Evolutionary conservation across 2,797 vertebrate species (phyloP), one percentile per base, ranked within the genome.

Genomic region (Ctenopoma multispine): DNA sequence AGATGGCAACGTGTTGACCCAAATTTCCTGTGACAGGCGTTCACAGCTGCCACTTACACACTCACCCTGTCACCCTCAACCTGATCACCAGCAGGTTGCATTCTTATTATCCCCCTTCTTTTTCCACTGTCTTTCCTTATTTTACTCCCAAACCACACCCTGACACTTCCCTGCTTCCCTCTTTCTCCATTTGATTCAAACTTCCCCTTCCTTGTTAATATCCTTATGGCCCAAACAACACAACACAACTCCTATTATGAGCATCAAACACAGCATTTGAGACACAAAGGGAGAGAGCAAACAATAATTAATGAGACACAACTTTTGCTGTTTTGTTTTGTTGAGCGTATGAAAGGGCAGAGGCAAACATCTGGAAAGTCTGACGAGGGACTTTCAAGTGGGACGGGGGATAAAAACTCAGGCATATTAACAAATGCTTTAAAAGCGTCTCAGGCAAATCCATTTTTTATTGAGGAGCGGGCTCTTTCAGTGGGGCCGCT

Each of bases 251-350:
- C 49, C 54, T 38, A 21, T 63, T 49, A 59, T 11, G 10, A 72
- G 63, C 67, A 20, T 61, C 62, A 18, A 80, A 77, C 81, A 36
- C 21, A 54, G 68, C 81, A 62, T 86, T 72, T 76, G 75, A 77
- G 79, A 81, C 64, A 68, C 80, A 72, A 69, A 82, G 75, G 75
- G 68, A 44, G 76, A 72, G 70, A 60, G 65, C 80, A 51, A 84
- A 84, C 78, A 84, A 85, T 87, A 86, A 90, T 90, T 87, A 90
- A 90, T 74, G 81, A 89, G 85, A 89, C 74, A 82, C 83, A 91
- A 88, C 77, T 80, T 88, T 80, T 12, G 17, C 73, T 83, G 79
- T 87, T 89, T 84, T 87, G 83, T 85, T 24, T 34, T 34, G 31
- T 10, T 53, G 1, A 51, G 69, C 13, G 72, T 59, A 81, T 81